phyloP scores from a whole-genome alignment of 2,797 vertebrate genomes.

The Acanthiza pusilla region DNA sequence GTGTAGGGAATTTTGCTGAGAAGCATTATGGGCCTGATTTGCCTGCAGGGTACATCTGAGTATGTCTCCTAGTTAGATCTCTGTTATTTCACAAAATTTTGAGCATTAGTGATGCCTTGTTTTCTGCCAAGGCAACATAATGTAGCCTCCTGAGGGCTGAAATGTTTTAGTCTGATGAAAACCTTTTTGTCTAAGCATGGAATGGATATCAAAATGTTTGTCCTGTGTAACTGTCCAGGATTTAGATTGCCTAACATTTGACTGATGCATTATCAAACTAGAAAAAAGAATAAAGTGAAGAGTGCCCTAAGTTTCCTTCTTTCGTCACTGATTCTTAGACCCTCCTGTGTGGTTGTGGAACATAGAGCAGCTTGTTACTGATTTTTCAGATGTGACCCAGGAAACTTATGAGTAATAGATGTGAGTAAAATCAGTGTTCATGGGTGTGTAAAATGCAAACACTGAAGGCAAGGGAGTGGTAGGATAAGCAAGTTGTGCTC shows the following conservation, averaged over 20 bases:
- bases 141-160: not conserved
- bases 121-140: not conserved
- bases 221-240: not conserved
- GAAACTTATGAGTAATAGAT: not conserved
- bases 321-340: not conserved
- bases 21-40: not conserved
- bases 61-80: not conserved
- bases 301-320: not conserved
- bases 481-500: not conserved
- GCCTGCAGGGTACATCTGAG: not conserved
- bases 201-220: not conserved
- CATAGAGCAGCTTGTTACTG: fast-evolving
- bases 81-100: not conserved
- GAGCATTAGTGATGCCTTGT: not conserved
- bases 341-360: not conserved
- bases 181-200: not conserved
- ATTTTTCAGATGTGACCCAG: not conserved
- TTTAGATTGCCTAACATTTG: not conserved
- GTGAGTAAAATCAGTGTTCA: not conserved
- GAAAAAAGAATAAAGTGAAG: not conserved
- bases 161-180: not conserved
- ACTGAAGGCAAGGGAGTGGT: not conserved
- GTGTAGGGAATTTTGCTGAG: not conserved
- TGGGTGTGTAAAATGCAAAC: not conserved
- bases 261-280: not conserved